Evolutionary conservation across 2,113 vertebrate species (phyloP), one percentile per base, ranked within the genome.

Genomic region (Hiodon tergisus): DNA sequence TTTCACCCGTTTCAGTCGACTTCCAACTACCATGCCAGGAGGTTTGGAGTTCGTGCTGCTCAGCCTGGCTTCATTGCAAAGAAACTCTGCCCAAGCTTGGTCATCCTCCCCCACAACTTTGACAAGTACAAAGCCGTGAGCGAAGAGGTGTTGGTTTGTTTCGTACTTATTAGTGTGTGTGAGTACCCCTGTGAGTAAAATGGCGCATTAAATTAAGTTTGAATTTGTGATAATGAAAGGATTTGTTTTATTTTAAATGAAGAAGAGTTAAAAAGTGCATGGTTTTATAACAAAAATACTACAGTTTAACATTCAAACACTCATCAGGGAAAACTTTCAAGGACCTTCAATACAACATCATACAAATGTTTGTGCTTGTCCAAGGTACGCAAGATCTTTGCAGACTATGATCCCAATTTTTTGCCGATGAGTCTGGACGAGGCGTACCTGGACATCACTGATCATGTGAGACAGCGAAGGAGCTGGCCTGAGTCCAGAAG

Each of bases 51-150:
- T 54, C 94, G 97, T 84, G 95, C 96, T 60, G 96, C 94, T 63
- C 98, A 99, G 97, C 97, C 97, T 78, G 97, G 97, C 74, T 99
- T 99, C 88, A 99, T 99, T 85, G 97, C 93, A 57, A 99, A 95
- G 87, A 98, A 93, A 75, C 92, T 99, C 1, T 99, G 97, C 82
- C 95, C 95, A 5, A 86, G 92, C 77, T 89, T 99, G 76, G 89
- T 91, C 65, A 98, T 99, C 78, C 93, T 97, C 71, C 93, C 94
- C 50, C 78, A 83, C 61, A 97, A 98, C 84, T 99, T 98, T 83
- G 90, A 94, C 83, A 98, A 98, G 84, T 99, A 99, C 0, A 67
- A 81, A 87, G 90, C 92, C 84, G 94, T 96, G 81, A 98, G 97
- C 83, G 82, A 88, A 78, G 91, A 98, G 93, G 97, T 98, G 88